Evolutionary conservation across 2,113 vertebrate genomes (phyloP).

Genomic region (Alces alces): DNA sequence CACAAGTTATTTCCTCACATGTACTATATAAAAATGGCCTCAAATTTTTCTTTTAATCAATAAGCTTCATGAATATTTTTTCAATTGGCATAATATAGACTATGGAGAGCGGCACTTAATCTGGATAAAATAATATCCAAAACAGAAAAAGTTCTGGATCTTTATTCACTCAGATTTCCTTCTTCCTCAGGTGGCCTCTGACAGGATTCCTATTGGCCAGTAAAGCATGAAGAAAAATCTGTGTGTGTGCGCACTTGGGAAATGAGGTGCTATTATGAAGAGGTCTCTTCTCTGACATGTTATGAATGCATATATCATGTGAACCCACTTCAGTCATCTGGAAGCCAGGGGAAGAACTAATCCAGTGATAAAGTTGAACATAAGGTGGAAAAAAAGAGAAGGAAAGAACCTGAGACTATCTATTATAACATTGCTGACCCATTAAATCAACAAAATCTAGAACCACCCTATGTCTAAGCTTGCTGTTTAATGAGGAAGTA

Average conservation of each 20-base stretch:
- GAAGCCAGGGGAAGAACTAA: background rate
- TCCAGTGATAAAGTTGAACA: background rate
- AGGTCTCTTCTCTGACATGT: background rate
- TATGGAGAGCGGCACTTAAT: background rate
- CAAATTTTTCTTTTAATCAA: too few species aligned
- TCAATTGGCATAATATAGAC: background rate
- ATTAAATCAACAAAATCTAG: background rate
- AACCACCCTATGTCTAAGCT: background rate
- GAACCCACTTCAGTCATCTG: background rate
- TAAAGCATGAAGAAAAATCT: background rate
- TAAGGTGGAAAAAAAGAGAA: background rate
- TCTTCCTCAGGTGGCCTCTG: background rate
- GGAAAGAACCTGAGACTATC: background rate
- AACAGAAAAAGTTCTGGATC: background rate
- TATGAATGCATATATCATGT: background rate
- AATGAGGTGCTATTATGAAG: background rate
- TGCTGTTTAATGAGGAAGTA: background rate
- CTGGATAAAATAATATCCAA: background rate
- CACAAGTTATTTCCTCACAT: too few species aligned
- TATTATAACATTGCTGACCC: background rate
- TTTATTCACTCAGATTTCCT: background rate
- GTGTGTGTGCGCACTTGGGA: background rate
- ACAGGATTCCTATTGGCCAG: background rate
- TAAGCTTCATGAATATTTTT: too few species aligned
- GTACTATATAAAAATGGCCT: too few species aligned